Base-by-base conservation (phyloP, 2,888 invertebrate species). In the Ectropis crepuscularia region DNA sequence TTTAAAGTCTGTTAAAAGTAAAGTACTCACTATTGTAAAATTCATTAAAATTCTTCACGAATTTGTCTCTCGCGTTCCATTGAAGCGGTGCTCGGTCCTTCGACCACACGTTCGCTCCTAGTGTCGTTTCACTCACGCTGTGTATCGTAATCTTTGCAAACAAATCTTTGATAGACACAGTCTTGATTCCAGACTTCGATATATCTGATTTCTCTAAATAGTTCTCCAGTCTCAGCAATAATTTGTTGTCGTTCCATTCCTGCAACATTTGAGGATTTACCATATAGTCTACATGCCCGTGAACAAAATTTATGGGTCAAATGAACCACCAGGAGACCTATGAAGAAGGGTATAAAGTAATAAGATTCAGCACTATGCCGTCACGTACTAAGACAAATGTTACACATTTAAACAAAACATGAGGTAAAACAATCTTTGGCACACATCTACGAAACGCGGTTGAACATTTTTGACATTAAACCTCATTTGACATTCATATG, bases 201-300 rank as follows among this genome's bases (percentile, higher is more conserved):
- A 71, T 64, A 41, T 97, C 97, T 0, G 89, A 83, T 39, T 90
- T 93, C 78, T 97, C 96, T 55, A 96, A 93, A 73, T 96, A 94
- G 79, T 98, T 96, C 79, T 98, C 98, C 1, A 98, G 80, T 45
- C 98, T 93, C 5, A 98, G 72, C n/a, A 98, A 84, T 6, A 96
- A 74, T 0, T 93, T 91, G 0, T 88, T 86, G 0, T 91, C 92
- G 49, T 94, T 94, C 96, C 96, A 96, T 1, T 96, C 95, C 77
- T 98, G 97, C 38, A 28, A 28, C 16, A 28, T 28, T 28, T n/a
- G n/a, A n/a, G n/a, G n/a, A n/a, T n/a, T n/a, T n/a, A n/a, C n/a
- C n/a, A n/a, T n/a, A n/a, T n/a, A n/a, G n/a, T n/a, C n/a, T n/a
- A n/a, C n/a, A n/a, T n/a, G n/a, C n/a, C n/a, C n/a, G n/a, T n/a